These are phyloP conservation scores for Periplaneta americana DNA, from an alignment of 1,140 invertebrate genomes.

Conservation along the genomic window DNA sequence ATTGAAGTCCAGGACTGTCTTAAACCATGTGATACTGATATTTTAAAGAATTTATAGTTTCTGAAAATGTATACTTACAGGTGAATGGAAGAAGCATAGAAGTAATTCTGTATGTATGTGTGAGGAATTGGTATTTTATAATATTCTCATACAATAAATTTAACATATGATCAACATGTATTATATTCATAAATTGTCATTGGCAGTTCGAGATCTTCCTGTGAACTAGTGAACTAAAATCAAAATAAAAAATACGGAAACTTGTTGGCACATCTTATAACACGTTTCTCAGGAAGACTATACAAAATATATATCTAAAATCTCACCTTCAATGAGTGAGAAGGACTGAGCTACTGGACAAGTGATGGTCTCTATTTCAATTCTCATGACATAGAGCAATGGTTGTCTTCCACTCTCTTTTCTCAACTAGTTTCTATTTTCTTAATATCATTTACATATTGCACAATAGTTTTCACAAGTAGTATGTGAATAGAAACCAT, in stretches of 20 bases:
- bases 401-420: neutral
- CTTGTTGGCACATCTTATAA: neutral
- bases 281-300: neutral
- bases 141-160: no score
- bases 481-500: no score
- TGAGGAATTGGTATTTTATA: no score
- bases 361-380: neutral
- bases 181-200: neutral
- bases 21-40: no score
- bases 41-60: no score
- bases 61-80: no score
- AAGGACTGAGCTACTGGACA: neutral
- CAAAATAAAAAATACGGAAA: neutral
- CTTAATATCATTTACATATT: neutral
- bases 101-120: no score
- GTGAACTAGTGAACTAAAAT: neutral
- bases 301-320: neutral
- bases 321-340: neutral
- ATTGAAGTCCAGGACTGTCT: no score
- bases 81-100: no score
- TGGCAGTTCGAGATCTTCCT: neutral
- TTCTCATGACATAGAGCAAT: neutral
- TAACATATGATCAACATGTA: neutral
- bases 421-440: neutral
- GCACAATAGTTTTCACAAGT: no score